A percentile compares a stretch with the other conserved stretches of the same genome.
Evolutionary conservation across 2,113 vertebrate species (phyloP).

Genomic region (Ceyx margarethae): DNA sequence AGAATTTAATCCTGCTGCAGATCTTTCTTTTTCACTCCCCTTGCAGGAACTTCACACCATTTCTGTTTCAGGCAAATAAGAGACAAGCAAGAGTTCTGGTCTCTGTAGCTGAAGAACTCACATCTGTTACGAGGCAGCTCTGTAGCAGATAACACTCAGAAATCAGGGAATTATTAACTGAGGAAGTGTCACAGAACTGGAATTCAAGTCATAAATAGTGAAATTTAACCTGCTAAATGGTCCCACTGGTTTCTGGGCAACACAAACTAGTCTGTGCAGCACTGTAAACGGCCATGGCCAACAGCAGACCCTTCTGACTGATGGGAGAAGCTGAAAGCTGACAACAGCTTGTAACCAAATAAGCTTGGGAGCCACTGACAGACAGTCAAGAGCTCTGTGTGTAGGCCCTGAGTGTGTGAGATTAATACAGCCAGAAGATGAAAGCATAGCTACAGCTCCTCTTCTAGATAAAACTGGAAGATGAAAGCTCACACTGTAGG

Average conservation of each 20-base stretch:
- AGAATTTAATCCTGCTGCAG: not conserved
- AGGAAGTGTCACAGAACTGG: not conserved
- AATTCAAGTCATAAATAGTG: not conserved
- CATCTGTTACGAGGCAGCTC: not conserved
- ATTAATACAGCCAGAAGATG: not conserved
- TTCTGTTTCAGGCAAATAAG: not conserved
- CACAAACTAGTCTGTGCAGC: not conserved
- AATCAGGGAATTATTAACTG: not conserved
- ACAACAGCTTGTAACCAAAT: not conserved
- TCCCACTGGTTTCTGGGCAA: not conserved
- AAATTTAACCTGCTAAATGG: not conserved
- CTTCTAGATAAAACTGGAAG: slow-evolving; percentile 8
- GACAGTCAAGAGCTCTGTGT: not conserved
- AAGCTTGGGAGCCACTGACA: not conserved
- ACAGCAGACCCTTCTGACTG: not conserved
- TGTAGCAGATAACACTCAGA: not conserved
- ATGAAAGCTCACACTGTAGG: slow-evolving; percentile 21
- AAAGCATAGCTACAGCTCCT: slow-evolving; percentile 48
- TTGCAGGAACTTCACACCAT: not conserved
- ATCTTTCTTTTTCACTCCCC: not conserved
- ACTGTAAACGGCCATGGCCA: not conserved
- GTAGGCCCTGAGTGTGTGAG: not conserved
- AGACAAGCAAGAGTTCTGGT: not conserved
- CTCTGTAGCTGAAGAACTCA: not conserved
- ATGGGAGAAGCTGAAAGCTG: not conserved